Base-by-base conservation (phyloP, 2,888 invertebrate species). In the Dryobotodes eremita region DNA sequence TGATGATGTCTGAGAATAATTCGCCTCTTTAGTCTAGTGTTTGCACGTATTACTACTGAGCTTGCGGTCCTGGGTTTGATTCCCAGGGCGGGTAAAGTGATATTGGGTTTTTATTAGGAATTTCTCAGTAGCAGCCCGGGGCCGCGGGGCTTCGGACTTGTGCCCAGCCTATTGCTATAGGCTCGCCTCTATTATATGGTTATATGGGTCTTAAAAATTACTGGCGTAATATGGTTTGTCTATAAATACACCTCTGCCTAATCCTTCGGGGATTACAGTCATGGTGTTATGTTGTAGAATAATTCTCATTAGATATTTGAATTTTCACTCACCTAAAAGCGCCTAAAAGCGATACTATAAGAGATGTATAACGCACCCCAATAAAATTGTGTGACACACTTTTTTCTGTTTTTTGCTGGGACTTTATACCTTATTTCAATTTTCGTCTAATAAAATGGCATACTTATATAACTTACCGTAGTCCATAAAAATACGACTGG, bases 401-500 rank as follows among this genome's bases (percentile, higher is more conserved):
- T 31, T 31, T 15, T 31, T 23, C 0, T 26, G 13, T 31, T 10
- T 50, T 46, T 17, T 17, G 4, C 15, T 46, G 1, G 26, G 4
- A 4, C 26, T 17, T 13, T 42, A 3, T 42, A 75, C 4, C 2
- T 55, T 36, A 20, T 36, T 55, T 55, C 17, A 46, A 17, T 1
- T 31, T 31, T 59, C 31, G 8, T 31, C 6, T 46, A 46, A 69
- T 55, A 76, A 66, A 76, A 66, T 1, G 5, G 20, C 4, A 23
- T 1, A 31, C 11, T 36, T 36, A 36, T 36, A 26, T 57, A 13
- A 88, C 89, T 82, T 77, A 89, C 89, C 70, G 81, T 48, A 13
- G 70, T 81, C 79, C 83, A 86, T 82, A 89, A 81, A 71, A 88
- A 48, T 31, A 80, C 70, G 62, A 85, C 59, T 10, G 79, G 70